These are phyloP conservation scores for Saguinus midas DNA, from an alignment of 2,113 vertebrate genomes.

Conservation along the genomic window DNA sequence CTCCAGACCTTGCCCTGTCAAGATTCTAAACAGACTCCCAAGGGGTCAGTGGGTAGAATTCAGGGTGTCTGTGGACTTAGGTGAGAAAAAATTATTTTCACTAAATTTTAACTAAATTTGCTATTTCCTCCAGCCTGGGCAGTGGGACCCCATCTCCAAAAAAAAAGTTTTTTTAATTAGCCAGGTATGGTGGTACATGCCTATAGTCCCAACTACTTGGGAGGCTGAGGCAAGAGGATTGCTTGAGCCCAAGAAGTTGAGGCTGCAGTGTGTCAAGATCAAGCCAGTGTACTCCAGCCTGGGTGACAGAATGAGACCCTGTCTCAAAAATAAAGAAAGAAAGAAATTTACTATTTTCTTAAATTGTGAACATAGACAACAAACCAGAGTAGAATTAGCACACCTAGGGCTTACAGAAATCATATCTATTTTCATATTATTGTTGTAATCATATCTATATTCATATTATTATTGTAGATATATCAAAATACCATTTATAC, in stretches of 20 bases:
- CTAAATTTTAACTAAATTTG: conserved; percentile 15
- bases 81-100: background rate
- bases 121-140: too few relatives aligned
- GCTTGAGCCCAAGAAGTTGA: too few relatives aligned
- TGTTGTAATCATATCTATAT: background rate
- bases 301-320: too few relatives aligned
- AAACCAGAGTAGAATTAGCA: conserved; percentile 8
- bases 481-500: conserved; percentile 17
- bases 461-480: background rate
- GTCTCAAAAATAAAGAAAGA: too few relatives aligned
- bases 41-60: background rate
- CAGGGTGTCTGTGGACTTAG: background rate
- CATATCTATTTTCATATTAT: background rate
- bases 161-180: too few relatives aligned
- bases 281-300: too few relatives aligned
- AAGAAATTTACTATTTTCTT: background rate
- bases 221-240: too few relatives aligned
- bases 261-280: too few relatives aligned
- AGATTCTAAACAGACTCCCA: background rate
- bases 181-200: too few relatives aligned
- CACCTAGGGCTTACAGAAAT: background rate
- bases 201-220: too few relatives aligned
- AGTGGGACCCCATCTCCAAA: too few relatives aligned
- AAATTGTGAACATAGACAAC: background rate
- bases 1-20: background rate